Evolutionary conservation across 2,888 invertebrate species (phyloP).

Genomic region (Gordius sp.): DNA sequence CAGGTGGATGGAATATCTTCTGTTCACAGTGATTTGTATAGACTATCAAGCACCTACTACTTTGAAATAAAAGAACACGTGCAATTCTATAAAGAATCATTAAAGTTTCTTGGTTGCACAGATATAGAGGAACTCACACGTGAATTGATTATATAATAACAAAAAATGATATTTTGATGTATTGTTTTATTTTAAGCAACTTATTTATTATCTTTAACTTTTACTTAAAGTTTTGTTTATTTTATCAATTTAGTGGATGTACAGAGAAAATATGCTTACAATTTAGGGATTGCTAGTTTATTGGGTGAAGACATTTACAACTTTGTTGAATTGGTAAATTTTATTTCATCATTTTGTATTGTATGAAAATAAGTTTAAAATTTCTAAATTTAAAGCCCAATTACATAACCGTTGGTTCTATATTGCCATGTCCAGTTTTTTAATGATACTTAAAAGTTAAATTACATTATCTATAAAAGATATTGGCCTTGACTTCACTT

Average conservation of each 20-base stretch:
- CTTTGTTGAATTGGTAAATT: constrained; percentile 57
- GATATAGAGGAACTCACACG: constrained; percentile 20
- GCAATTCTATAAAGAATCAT: constrained; percentile 72
- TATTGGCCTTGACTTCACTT: too few relatives aligned
- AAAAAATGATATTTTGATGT: too few relatives aligned
- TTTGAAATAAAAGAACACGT: constrained; percentile 56
- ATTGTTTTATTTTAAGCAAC: too few relatives aligned
- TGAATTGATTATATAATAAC: background rate
- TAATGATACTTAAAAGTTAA: too few relatives aligned
- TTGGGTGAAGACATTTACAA: constrained; percentile 83
- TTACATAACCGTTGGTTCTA: too few relatives aligned
- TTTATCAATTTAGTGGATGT: too few relatives aligned
- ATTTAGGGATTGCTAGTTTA: constrained; percentile 69
- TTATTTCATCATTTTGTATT: constrained; percentile 10
- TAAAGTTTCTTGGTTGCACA: constrained; percentile 41
- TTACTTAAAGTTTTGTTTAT: too few relatives aligned
- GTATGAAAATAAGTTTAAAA: constrained; percentile 14
- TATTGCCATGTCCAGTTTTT: too few relatives aligned
- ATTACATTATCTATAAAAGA: too few relatives aligned
- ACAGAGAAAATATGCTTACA: constrained; percentile 53
- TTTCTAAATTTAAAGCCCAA: too few relatives aligned
- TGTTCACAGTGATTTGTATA: constrained; percentile 74
- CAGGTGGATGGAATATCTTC: constrained; percentile 67
- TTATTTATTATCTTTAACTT: too few relatives aligned
- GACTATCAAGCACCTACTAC: constrained; percentile 48